Evolutionary conservation across 2,113 vertebrate species (phyloP), one percentile per base, ranked within the genome.

Genomic region (Phodopus roborovskii): DNA sequence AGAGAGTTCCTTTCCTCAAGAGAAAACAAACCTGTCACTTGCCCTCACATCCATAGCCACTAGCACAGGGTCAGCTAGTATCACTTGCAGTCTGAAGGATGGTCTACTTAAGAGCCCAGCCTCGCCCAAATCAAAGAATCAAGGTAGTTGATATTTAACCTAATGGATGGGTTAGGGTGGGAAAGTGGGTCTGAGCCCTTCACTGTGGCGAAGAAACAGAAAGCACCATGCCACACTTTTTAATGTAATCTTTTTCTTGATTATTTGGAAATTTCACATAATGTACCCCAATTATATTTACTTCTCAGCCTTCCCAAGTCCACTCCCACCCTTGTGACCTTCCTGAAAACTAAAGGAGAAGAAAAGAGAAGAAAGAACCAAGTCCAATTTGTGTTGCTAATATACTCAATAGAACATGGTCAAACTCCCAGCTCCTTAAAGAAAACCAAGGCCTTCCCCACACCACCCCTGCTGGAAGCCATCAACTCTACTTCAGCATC

Each of bases 51-150:
- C 48, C 17, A 58, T 1, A 82, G 30, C 7, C 88, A 42, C 5
- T 39, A 92, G 28, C 26, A 77, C 7, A 91, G 77, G 5, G 2
- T 33, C 22, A 92, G 68, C 20, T 88, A 88, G 92, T 10, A 62
- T n/a, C 62, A 83, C 12, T 90, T 88, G n/a, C 64, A 95, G 71
- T 81, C 15, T 15, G 91, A 91, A 95, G 58, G 1, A 53, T 42
- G 30, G 56, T 42, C 45, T 60, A 56, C 1, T 2, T 62, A 90
- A 88, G 26, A 93, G 0, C 16, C 50, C 79, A 81, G 17, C 11
- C 2, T 58, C 71, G 77, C 88, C 20, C 50, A 39, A 5, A 94
- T 87, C 50, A 75, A 83, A 88, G 92, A 94, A 82, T 30, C 60
- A 73, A 95, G 60, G 20, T 87, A 79, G 15, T 17, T 88, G 33